Evolutionary conservation across 2,888 invertebrate genomes (phyloP).

Genomic region (Drosophila monieri): DNA sequence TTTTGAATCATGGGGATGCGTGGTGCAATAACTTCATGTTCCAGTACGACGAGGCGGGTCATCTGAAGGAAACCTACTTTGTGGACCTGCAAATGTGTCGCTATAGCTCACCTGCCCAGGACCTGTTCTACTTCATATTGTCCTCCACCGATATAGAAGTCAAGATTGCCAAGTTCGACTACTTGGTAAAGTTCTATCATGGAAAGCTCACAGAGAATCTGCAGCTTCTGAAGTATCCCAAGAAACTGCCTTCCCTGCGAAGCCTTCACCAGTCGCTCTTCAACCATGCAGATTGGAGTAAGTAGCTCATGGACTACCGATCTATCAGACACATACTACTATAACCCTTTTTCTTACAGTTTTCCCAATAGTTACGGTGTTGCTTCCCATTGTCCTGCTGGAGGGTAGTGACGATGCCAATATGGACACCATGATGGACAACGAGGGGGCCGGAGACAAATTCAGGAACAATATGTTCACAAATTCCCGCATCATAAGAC

Average conservation of each 20-base stretch:
- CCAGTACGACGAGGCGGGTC: constrained; percentile 60
- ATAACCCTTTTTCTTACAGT: constrained; percentile 47
- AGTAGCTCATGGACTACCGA: constrained; percentile 1
- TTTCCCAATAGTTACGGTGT: constrained; percentile 48
- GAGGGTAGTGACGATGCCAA: constrained; percentile 71
- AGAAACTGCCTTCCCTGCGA: constrained; percentile 66
- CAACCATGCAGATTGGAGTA: constrained; percentile 74
- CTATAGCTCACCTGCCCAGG: constrained; percentile 81
- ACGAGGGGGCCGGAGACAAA: constrained; percentile 46
- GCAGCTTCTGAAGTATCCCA: constrained; percentile 64
- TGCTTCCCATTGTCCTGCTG: constrained; percentile 64
- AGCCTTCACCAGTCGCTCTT: constrained; percentile 69
- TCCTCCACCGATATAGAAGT: constrained; percentile 72
- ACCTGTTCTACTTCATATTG: constrained; percentile 78
- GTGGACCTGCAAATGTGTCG: constrained; percentile 81
- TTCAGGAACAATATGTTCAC: constrained; percentile 57
- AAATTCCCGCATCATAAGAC: constrained; percentile 56
- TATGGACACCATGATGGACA: constrained; percentile 64
- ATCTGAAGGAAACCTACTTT: constrained; percentile 68
- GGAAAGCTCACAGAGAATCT: constrained; percentile 67
- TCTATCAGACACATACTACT: too few relatives aligned
- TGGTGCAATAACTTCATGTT: constrained; percentile 82
- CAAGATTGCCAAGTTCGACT: constrained; percentile 75
- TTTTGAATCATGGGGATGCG: constrained; percentile 81
- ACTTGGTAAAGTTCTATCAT: constrained; percentile 76